Percentiles rank a stretch among this genome's conserved stretches.
Evolutionary conservation across 2,797 vertebrate species (phyloP).

Genomic region (Halcyon smyrnensis): DNA sequence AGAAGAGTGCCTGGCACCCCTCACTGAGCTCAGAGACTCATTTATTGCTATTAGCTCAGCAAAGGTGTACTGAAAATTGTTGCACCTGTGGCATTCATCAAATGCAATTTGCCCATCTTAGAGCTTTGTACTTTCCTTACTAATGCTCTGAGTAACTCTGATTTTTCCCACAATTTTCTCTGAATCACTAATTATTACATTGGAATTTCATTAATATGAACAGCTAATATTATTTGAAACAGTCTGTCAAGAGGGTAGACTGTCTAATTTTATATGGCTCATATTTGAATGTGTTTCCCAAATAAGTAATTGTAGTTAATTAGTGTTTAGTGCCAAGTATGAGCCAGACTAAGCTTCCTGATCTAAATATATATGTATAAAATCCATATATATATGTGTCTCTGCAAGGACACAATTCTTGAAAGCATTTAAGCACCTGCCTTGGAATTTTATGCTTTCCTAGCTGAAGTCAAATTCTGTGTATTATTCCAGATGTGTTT

Average conservation of each 20-base stretch:
- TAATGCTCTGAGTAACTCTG: slow-evolving; percentile 11
- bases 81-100: slow-evolving; percentile 46
- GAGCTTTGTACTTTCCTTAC: slow-evolving; percentile 20
- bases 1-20: not conserved
- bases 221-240: not conserved
- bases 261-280: not conserved
- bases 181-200: slow-evolving; percentile 41
- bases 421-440: not conserved
- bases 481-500: not conserved
- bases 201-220: slow-evolving; percentile 1
- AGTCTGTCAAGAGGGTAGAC: not conserved
- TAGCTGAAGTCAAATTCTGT: not conserved
- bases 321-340: not conserved
- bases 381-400: not conserved
- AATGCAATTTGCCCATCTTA: slow-evolving; percentile 18
- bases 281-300: not conserved
- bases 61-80: slow-evolving; percentile 33
- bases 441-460: not conserved
- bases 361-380: not conserved
- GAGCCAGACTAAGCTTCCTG: not conserved
- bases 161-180: slow-evolving; percentile 22
- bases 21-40: slow-evolving; percentile 9
- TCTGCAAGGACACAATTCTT: not conserved
- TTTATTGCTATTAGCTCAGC: slow-evolving; percentile 35
- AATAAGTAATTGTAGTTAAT: slow-evolving; percentile 11